Conservation (phyloP, 2,888 invertebrate genomes). For the Willowsia nigromaculata region DNA sequence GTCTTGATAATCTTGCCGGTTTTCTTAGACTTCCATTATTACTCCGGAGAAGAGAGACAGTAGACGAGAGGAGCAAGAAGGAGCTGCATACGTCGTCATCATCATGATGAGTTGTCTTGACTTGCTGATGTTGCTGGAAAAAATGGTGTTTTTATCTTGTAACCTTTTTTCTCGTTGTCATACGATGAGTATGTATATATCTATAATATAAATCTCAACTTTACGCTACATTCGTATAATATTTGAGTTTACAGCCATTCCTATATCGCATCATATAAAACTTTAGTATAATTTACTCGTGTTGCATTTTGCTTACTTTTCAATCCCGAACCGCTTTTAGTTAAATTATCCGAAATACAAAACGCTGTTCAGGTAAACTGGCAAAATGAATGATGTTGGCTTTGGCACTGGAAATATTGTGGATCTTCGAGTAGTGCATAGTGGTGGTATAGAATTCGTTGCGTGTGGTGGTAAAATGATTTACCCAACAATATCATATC, state of each 20-base stretch:
- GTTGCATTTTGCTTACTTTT: not conserved
- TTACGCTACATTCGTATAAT: not conserved
- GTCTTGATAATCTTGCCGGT: conserved; percentile 62
- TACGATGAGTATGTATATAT: not conserved
- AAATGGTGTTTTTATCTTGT: conserved; percentile 23
- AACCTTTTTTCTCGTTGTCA: not conserved
- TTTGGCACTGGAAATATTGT: not conserved
- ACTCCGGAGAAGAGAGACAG: conserved; percentile 6
- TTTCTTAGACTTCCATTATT: conserved; percentile 42
- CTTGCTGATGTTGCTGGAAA: conserved; percentile 35
- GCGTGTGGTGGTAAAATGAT: conserved; percentile 22
- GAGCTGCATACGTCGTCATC: conserved; percentile 14
- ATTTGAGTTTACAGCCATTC: not conserved
- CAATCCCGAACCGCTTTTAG: not conserved
- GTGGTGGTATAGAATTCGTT: not conserved
- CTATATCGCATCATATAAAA: not conserved
- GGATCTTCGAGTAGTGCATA: not conserved
- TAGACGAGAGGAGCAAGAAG: not conserved
- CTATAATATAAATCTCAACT: not conserved
- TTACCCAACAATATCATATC: not conserved
- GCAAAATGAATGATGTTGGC: too few species aligned
- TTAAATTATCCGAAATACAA: not conserved
- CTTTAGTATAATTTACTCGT: not conserved
- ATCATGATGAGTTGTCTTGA: conserved; percentile 49
- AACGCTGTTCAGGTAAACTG: too few species aligned